phyloP scores from a whole-genome alignment of 2,888 invertebrate genomes.

The Lamellibrachia columna region DNA sequence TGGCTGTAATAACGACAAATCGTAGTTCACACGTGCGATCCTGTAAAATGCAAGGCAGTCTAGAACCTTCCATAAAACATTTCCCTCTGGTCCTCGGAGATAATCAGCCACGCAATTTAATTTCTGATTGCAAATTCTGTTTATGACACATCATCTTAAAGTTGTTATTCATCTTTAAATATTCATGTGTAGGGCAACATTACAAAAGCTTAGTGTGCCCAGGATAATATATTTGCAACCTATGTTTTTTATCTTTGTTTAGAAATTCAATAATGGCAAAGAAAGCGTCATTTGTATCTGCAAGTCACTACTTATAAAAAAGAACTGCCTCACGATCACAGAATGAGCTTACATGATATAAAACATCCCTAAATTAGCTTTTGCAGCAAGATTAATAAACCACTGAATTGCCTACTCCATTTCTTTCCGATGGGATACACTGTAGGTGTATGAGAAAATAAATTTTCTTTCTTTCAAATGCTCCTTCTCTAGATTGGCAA shows the following conservation, averaged over 20 bases:
- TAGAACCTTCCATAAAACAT: background rate
- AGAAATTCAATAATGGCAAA: no score
- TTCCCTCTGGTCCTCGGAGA: background rate
- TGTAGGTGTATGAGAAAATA: background rate
- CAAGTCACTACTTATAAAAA: no score
- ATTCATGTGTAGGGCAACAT: background rate
- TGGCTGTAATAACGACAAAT: background rate
- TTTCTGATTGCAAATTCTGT: background rate
- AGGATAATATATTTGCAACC: no score
- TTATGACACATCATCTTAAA: background rate
- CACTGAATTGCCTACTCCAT: no score
- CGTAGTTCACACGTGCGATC: background rate
- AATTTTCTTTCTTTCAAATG: background rate
- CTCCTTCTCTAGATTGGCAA: background rate
- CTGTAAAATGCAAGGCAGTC: background rate
- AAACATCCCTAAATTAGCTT: no score
- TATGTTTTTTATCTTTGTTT: no score
- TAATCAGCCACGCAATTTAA: background rate
- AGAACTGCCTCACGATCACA: no score
- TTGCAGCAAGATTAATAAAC: no score
- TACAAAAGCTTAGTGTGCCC: background rate
- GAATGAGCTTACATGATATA: no score
- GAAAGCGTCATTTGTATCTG: no score
- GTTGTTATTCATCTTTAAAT: background rate
- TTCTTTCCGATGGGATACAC: no score